Conservation (phyloP, 2,113 vertebrate genomes). For the Mirounga angustirostris region DNA sequence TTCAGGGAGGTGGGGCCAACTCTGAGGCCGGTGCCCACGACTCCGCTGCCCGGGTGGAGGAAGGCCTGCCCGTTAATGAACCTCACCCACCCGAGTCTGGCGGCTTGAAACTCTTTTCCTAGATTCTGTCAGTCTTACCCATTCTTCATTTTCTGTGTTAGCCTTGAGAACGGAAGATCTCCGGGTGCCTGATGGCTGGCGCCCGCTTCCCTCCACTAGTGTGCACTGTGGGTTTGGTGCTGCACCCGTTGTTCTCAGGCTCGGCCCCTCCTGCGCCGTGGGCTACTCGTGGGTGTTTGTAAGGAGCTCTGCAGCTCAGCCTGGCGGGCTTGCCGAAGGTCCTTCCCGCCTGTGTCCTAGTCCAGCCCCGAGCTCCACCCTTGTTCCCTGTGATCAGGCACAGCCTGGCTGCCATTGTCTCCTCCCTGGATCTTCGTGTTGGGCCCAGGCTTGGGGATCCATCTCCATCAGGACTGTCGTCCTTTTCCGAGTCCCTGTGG, state of each 20-base stretch:
- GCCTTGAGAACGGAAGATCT: background rate
- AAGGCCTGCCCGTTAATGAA: too few species aligned
- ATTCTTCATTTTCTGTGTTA: background rate
- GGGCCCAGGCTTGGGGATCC: accelerated
- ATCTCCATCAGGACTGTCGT: background rate
- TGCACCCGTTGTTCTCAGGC: accelerated
- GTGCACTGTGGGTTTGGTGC: accelerated
- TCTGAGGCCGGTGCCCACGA: background rate
- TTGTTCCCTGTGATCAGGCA: background rate
- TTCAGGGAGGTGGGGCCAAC: background rate
- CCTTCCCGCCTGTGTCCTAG: accelerated
- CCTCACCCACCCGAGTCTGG: background rate
- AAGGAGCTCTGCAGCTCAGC: too few species aligned
- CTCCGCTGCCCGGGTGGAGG: accelerated
- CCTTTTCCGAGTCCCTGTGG: background rate
- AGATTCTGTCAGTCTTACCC: background rate
- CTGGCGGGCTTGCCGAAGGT: too few species aligned
- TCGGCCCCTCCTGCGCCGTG: accelerated
- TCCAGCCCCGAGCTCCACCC: background rate
- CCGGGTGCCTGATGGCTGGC: too few species aligned
- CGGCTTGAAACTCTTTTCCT: background rate
- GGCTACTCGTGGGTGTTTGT: background rate
- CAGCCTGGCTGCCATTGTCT: accelerated
- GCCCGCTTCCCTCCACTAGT: background rate
- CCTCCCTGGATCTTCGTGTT: background rate